Evolutionary conservation across 2,113 vertebrate species (phyloP), one percentile per base, ranked within the genome.

Genomic region (Lepus timidus): DNA sequence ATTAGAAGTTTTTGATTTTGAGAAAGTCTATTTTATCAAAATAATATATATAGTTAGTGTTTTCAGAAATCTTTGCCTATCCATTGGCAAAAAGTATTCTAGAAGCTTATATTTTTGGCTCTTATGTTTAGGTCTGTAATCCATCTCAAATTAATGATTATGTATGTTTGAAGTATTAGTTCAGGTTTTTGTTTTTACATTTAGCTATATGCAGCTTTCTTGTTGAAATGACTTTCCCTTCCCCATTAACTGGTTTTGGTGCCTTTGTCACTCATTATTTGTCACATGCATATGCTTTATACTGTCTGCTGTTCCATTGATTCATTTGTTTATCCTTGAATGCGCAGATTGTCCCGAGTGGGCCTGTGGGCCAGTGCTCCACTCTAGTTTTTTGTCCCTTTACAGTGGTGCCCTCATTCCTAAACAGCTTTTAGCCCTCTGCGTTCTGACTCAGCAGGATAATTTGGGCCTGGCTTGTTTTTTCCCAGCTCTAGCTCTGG

Each of bases 21-120:
- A 55, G 36, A 52, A 91, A 92, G 67, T 90, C n/a, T 29, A 31
- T 44, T 83, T 91, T 52, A 83, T 75, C 67, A 62, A 36, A 75
- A 51, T 88, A 49, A 67, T 61, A 74, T 36, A 65, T 39, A 39
- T 39, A 39, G 39, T 39, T 39, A 44, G 11, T 73, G 23, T 84
- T 84, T 84, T 79, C 88, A 89, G 70, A 79, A 82, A 71, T 79
- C 44, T 88, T 31, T 73, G 19, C 52, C 19, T 62, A 4, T 73
- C 52, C 23, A 93, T 7, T 83, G n/a, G 51, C 52, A 73, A 82
- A 58, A 61, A 64, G 20, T 81, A 65, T 31, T 83, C 58, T 85
- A 17, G 52, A n/a, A n/a, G 70, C 67, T 87, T 78, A 9, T 84
- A 64, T 88, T 71, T 95, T 67, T 84, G 55, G 52, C 71, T 92